Conservation (phyloP, 1,140 invertebrate genomes). For the Aleiodes sp. region DNA sequence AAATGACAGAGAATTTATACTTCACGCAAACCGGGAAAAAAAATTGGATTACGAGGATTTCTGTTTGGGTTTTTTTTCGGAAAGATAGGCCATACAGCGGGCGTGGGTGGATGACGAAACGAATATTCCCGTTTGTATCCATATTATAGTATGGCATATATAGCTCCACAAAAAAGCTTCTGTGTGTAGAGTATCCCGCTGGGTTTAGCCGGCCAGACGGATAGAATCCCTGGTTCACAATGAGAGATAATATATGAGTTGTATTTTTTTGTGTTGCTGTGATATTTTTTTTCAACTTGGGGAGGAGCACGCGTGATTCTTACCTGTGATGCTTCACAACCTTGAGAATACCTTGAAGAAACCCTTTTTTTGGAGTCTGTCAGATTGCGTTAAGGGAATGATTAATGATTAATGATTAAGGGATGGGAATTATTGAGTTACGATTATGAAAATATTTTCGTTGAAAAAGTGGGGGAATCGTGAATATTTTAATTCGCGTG, state of each 20-base stretch:
- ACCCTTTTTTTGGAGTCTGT: too few relatives aligned
- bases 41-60: conserved; percentile 27
- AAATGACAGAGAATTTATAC: conserved; percentile 48
- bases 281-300: neutral
- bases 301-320: neutral
- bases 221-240: conserved; percentile 35
- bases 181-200: conserved; percentile 33
- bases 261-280: conserved; percentile 17
- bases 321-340: neutral
- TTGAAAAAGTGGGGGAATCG: neutral
- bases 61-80: conserved; percentile 2
- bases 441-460: neutral
- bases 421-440: too few relatives aligned
- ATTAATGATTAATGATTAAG: too few relatives aligned
- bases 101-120: conserved; percentile 32
- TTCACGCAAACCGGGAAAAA: conserved; percentile 30
- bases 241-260: conserved; percentile 49
- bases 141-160: neutral
- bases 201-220: conserved; percentile 21
- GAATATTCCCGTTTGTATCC: conserved; percentile 14
- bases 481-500: neutral
- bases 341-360: neutral
- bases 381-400: too few relatives aligned
- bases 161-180: conserved; percentile 24
- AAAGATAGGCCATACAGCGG: conserved; percentile 20